These are phyloP conservation scores for Sebastes paucispinis DNA, from an alignment of 2,797 vertebrate species.

Conservation along the genomic window DNA sequence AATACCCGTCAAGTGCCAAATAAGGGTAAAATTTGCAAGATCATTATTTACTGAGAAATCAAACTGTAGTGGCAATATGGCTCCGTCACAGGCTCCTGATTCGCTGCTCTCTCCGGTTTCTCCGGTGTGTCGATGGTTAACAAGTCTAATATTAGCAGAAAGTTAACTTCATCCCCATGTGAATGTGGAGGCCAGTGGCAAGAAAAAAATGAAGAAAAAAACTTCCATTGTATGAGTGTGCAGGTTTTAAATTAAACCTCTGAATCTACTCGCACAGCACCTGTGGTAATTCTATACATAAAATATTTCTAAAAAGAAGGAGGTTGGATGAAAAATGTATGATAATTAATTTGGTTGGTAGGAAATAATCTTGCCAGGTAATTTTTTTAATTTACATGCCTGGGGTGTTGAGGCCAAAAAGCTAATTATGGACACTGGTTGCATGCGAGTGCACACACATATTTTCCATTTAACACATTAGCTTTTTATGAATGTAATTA, in stretches of 20 bases:
- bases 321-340: background rate
- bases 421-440: background rate
- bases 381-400: conserved; percentile 3
- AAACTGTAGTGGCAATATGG: background rate
- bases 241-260: background rate
- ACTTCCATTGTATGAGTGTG: background rate
- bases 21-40: fast-evolving
- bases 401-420: background rate
- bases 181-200: background rate
- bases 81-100: background rate
- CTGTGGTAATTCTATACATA: background rate
- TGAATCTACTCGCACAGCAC: background rate
- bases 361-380: background rate
- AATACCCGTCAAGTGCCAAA: background rate
- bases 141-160: background rate
- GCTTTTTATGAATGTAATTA: background rate
- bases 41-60: background rate
- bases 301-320: background rate
- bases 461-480: background rate
- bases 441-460: background rate
- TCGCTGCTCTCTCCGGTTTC: background rate
- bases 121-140: background rate
- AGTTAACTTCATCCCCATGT: background rate
- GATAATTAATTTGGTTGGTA: conserved; percentile 5
- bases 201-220: background rate